These are phyloP conservation scores for Trichogramma pretiosum DNA, from an alignment of 1,140 invertebrate species.

Conservation along the genomic window DNA sequence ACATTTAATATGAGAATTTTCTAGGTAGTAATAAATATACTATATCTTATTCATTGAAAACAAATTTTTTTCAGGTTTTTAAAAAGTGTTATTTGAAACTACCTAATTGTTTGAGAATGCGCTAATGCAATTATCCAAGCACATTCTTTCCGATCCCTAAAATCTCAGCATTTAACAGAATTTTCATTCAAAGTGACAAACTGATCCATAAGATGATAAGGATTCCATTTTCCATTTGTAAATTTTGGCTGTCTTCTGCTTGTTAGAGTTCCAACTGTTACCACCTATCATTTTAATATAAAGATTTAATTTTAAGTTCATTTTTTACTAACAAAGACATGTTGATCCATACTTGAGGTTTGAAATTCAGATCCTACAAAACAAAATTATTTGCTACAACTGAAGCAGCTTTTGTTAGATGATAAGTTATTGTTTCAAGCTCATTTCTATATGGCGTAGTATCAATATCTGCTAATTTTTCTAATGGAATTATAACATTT, in stretches of 20 bases:
- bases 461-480: conserved; percentile 46
- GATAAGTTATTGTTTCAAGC: conserved; percentile 73
- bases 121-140: conserved; percentile 79
- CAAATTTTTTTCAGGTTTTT: no score
- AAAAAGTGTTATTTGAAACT: no score
- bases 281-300: conserved; percentile 31
- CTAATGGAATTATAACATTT: conserved; percentile 42
- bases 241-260: conserved; percentile 68
- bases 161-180: conserved; percentile 79
- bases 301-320: no score
- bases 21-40: no score
- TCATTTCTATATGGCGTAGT: conserved; percentile 56
- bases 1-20: conserved; percentile 15
- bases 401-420: conserved; percentile 66
- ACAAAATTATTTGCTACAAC: conserved; percentile 61
- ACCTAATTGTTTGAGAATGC: conserved; percentile 75
- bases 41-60: background rate
- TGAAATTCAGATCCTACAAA: conserved; percentile 44
- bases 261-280: conserved; percentile 44
- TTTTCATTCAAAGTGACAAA: conserved; percentile 78
- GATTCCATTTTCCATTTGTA: conserved; percentile 85
- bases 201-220: conserved; percentile 79
- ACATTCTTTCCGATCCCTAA: conserved; percentile 59
- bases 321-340: no score
- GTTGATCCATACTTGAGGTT: conserved; percentile 48